Base-by-base conservation (phyloP, 2,888 invertebrate species). In the Calameuta pallipes region DNA sequence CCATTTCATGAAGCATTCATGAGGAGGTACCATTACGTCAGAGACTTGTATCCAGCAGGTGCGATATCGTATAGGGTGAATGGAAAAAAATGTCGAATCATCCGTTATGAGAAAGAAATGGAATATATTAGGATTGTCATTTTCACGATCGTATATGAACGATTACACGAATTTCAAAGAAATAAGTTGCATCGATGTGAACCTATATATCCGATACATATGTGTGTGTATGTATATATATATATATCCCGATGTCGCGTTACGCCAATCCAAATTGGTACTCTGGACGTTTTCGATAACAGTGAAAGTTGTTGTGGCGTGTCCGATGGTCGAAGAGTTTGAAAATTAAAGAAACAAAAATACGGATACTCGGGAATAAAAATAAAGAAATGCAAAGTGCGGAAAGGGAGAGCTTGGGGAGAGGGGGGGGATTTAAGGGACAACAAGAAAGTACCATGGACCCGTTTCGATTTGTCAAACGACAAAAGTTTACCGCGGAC, bases 401-500 rank as follows among this genome's bases (percentile, higher is more conserved):
- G 15, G 41, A 41, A 15, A 41, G 41, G 41, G 1, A 41, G 41
- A 15, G 41, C 1, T 23, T 6, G 56, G 56, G 33, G 33, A 0
- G 33, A 3, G 33, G 33, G 33, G 4, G 33, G 33, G 4, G 33
- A 3, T 2, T 56, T 56, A 56, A 23, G 23, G 56, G 56, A 56
- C 56, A 56, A 56, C 56, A 56, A 23, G 23, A 23, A 9, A 56
- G 56, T 56, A 9, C 56, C 56, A 56, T 9, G 56, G 23, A 56
- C 23, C 56, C 56, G 56, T 56, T 56, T 56, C 56, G 56, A 56
- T 56, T 56, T 56, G 56, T 56, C 56, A 56, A 56, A 56, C 56
- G 56, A 56, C 56, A 56, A 56, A 56, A 56, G 56, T 56, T 56
- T 56, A 56, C 56, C 56, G 56, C 56, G 56, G 71, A 71, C 75